Evolutionary conservation across 1,140 invertebrate species (phyloP).

Genomic region (Papilio polytes): DNA sequence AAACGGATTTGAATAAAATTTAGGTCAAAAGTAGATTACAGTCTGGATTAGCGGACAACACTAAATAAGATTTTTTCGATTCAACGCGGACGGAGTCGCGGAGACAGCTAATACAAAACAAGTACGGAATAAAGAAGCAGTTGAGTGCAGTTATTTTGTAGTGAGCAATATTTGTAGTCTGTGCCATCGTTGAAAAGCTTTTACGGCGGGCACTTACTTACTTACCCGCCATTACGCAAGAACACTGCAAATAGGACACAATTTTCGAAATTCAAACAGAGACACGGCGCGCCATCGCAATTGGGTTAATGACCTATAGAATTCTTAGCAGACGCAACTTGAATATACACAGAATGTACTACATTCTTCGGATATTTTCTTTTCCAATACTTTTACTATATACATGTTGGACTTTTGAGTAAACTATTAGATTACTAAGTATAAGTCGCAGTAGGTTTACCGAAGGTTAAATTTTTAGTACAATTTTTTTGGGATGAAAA

Average conservation of each 20-base stretch:
- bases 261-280: slow-evolving; percentile 45
- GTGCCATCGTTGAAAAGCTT: slow-evolving; percentile 28
- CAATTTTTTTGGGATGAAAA: no score
- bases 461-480: no score
- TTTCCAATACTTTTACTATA: background rate
- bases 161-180: slow-evolving; percentile 37
- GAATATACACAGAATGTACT: slow-evolving; percentile 44
- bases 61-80: background rate
- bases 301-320: slow-evolving; percentile 74
- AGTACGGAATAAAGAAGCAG: slow-evolving; percentile 27
- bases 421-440: no score
- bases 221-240: slow-evolving; percentile 37
- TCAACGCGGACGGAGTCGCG: background rate
- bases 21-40: background rate
- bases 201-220: slow-evolving; percentile 34
- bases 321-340: slow-evolving; percentile 55
- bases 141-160: slow-evolving; percentile 28
- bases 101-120: background rate
- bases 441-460: no score
- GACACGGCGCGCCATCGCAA: slow-evolving; percentile 59
- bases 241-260: slow-evolving; percentile 37
- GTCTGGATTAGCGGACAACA: no score
- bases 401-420: no score
- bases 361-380: background rate
- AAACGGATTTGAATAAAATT: background rate